Conservation (phyloP, 2,113 vertebrate genomes). For the Panurus biarmicus region DNA sequence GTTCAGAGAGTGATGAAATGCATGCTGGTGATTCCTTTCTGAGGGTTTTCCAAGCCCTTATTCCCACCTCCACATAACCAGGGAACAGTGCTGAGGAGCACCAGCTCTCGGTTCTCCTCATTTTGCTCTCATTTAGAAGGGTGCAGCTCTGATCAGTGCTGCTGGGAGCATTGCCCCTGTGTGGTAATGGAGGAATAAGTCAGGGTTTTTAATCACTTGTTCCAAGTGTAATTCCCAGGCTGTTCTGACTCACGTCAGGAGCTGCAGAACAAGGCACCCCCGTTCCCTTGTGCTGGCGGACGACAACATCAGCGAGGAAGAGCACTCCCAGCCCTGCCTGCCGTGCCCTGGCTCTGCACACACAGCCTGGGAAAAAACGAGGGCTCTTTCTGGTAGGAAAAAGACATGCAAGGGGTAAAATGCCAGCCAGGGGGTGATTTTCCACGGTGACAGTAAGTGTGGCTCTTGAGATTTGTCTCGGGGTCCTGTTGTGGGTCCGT, state of each 20-base stretch:
- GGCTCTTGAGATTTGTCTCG: rapidly evolving
- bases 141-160: rapidly evolving
- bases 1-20: neutral
- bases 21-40: neutral
- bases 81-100: neutral
- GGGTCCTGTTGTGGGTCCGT: neutral
- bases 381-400: neutral
- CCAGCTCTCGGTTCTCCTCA: neutral
- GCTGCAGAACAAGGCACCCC: neutral
- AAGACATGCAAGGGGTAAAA: neutral
- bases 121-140: neutral
- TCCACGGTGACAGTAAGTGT: neutral
- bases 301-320: neutral
- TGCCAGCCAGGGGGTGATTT: rapidly evolving
- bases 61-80: neutral
- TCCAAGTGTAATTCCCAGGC: neutral
- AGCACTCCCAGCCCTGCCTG: neutral
- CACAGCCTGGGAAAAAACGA: neutral
- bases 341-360: neutral
- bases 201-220: neutral
- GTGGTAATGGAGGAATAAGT: neutral
- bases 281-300: rapidly evolving
- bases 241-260: neutral
- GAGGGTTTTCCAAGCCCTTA: neutral
- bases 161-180: neutral